These are phyloP conservation scores for Drosophila cyrtoloma DNA, from an alignment of 2,888 invertebrate species.

Conservation along the genomic window DNA sequence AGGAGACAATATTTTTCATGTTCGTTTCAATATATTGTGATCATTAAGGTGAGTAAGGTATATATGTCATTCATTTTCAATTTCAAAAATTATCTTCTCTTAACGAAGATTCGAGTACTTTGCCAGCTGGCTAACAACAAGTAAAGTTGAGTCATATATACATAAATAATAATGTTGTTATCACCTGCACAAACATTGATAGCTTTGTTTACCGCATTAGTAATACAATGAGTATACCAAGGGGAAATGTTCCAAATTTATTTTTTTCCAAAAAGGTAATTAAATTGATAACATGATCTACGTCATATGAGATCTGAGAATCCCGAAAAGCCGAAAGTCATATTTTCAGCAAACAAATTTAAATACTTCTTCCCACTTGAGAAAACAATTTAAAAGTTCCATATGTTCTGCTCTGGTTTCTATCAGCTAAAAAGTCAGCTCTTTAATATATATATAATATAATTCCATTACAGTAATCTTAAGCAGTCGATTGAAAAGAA, in stretches of 20 bases:
- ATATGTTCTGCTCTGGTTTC: not conserved
- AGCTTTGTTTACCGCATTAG: not conserved
- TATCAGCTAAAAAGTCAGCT: not conserved
- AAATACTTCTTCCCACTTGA: not conserved
- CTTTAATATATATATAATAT: not conserved
- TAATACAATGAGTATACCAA: not conserved
- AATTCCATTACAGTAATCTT: constrained; percentile 27
- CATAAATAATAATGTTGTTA: not conserved
- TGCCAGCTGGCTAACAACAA: not conserved
- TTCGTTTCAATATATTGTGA: not conserved
- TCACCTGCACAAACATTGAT: constrained; percentile 6
- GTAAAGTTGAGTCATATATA: not conserved
- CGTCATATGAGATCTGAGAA: not conserved
- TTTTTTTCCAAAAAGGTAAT: not conserved
- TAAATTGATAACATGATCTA: not conserved
- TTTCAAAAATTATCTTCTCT: not conserved
- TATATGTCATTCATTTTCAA: no score
- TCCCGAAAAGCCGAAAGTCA: not conserved
- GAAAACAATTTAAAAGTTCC: not conserved
- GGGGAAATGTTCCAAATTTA: no score
- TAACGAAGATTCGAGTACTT: not conserved
- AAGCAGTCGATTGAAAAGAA: not conserved
- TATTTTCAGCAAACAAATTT: not conserved
- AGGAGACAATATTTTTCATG: not conserved
- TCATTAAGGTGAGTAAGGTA: not conserved